A percentile compares a stretch with the other conserved stretches of the same genome.
Conservation (phyloP, 2,113 vertebrate species). For the Albula goreensis region DNA sequence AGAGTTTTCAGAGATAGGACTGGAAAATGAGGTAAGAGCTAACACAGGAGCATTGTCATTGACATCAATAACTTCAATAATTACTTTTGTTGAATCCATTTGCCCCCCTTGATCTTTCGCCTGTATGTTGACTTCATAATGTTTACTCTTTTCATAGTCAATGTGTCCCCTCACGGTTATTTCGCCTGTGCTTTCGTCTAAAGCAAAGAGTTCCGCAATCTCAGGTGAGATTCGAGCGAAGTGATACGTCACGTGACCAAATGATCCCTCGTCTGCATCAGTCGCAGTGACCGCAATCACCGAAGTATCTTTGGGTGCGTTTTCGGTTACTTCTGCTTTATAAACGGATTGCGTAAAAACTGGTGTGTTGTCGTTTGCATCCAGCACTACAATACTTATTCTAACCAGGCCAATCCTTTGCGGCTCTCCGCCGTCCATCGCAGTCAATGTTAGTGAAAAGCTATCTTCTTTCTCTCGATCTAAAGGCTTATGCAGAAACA, state of each 20-base stretch:
- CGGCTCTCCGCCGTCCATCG: conserved; percentile 64
- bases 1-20: conserved; percentile 57
- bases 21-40: conserved; percentile 57
- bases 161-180: conserved; percentile 42
- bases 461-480: conserved; percentile 54
- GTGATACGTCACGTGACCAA: conserved; percentile 49
- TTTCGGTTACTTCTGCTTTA: conserved; percentile 54
- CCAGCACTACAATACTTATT: conserved; percentile 57
- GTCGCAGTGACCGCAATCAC: conserved; percentile 50
- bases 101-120: conserved; percentile 50
- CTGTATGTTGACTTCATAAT: conserved; percentile 46
- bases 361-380: conserved; percentile 60
- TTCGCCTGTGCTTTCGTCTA: conserved; percentile 49
- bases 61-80: conserved; percentile 53
- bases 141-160: conserved; percentile 49
- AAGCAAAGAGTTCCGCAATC: conserved; percentile 41
- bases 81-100: conserved; percentile 43
- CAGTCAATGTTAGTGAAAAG: conserved; percentile 55
- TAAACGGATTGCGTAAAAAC: conserved; percentile 59
- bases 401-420: conserved; percentile 58
- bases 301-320: conserved; percentile 36
- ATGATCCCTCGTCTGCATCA: conserved; percentile 51
- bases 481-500: conserved; percentile 56
- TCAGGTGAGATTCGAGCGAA: conserved; percentile 47
- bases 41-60: conserved; percentile 68